Conservation (phyloP, 2,113 vertebrate species). For the Oreotragus oreotragus region DNA sequence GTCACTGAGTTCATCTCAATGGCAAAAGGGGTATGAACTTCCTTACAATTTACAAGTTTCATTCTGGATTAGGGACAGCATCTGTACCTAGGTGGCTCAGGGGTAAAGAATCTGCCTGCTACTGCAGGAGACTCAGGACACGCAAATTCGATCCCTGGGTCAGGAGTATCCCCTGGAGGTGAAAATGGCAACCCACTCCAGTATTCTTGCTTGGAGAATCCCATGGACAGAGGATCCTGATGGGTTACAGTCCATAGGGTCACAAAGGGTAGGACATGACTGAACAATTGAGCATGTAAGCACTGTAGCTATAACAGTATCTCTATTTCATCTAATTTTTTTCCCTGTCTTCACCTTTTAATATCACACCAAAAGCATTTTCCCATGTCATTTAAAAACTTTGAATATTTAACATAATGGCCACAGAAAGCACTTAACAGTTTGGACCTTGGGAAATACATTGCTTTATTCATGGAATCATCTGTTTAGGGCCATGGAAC, state of each 20-base stretch:
- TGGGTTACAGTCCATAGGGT: background rate
- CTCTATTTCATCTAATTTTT: background rate
- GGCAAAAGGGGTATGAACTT: background rate
- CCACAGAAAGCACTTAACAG: background rate
- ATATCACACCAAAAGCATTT: background rate
- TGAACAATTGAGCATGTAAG: background rate
- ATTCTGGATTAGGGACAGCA: background rate
- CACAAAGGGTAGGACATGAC: background rate
- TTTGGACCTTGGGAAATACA: background rate
- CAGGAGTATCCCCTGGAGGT: background rate
- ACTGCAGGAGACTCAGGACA: background rate
- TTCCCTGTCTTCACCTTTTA: background rate
- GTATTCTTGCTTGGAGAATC: background rate
- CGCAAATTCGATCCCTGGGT: background rate
- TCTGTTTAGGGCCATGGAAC: background rate
- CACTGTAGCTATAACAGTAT: background rate
- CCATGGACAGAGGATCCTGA: background rate
- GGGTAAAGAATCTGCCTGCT: background rate
- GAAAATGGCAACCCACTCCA: background rate
- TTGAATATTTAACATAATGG: background rate
- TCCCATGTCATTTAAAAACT: background rate
- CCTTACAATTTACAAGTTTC: background rate
- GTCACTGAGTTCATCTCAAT: background rate
- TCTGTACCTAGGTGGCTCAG: background rate
- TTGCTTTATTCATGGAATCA: background rate